Evolutionary conservation across 2,113 vertebrate species (phyloP).

Genomic region (Mormyrus iriodes): DNA sequence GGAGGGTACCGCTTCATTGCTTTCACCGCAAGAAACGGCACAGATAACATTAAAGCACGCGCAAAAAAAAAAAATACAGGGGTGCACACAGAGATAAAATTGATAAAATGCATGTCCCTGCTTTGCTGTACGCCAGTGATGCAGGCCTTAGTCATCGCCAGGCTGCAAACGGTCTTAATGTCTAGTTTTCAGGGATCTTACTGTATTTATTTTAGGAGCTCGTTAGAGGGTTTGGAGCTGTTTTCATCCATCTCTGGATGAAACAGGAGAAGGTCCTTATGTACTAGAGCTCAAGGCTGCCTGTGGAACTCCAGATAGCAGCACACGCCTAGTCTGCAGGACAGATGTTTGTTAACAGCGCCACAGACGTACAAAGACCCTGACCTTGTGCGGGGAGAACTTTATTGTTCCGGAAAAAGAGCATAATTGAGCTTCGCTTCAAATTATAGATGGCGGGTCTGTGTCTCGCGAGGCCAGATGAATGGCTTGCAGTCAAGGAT

Average conservation of each 20-base stretch:
- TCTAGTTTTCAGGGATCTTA: background rate
- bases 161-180: background rate
- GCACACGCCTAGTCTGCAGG: slow-evolving; percentile 58
- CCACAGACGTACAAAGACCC: slow-evolving; percentile 59
- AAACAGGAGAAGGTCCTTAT: background rate
- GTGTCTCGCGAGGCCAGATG: slow-evolving; percentile 57
- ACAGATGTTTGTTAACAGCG: slow-evolving; percentile 84
- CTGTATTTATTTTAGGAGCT: background rate
- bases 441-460: slow-evolving; percentile 62
- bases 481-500: slow-evolving; percentile 49
- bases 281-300: background rate
- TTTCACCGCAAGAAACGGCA: background rate
- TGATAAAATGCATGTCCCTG: background rate
- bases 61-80: background rate
- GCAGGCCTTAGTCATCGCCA: background rate
- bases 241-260: background rate
- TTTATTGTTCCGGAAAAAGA: slow-evolving; percentile 75
- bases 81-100: background rate
- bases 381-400: slow-evolving; percentile 70
- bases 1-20: background rate
- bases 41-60: background rate
- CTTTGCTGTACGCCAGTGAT: background rate
- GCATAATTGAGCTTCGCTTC: slow-evolving; percentile 65
- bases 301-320: slow-evolving; percentile 52
- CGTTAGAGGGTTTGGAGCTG: background rate